These are phyloP conservation scores for Chaetura pelagica DNA, from an alignment of 2,113 vertebrate genomes.

Conservation along the genomic window DNA sequence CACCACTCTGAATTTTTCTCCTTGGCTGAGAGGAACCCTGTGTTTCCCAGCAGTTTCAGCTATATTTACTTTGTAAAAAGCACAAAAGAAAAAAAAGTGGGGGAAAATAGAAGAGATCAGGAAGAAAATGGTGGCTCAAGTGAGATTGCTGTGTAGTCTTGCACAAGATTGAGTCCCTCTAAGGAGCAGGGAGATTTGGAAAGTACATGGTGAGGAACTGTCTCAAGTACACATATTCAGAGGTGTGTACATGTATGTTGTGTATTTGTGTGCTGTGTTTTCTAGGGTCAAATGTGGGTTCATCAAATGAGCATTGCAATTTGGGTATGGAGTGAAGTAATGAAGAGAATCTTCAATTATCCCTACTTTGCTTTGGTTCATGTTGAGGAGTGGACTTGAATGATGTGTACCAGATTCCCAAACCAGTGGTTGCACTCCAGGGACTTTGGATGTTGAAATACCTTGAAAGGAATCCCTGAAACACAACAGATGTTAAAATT, in stretches of 20 bases:
- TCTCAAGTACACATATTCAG: rapidly evolving
- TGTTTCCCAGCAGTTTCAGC: not conserved
- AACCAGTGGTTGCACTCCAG: not conserved
- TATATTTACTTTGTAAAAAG: not conserved
- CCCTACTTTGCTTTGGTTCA: not conserved
- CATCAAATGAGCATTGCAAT: not conserved
- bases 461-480: not conserved
- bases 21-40: not conserved
- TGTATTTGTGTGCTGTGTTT: rapidly evolving
- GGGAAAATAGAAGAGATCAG: not conserved
- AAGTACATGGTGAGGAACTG: not conserved
- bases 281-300: not conserved
- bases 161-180: not conserved
- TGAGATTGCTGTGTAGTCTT: not conserved
- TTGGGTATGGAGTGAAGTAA: not conserved
- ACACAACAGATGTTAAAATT: rapidly evolving
- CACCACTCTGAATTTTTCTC: not conserved
- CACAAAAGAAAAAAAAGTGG: not conserved
- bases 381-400: not conserved
- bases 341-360: not conserved
- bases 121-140: not conserved
- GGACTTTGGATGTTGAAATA: rapidly evolving
- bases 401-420: not conserved
- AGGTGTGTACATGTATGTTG: not conserved
- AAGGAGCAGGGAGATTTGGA: not conserved